Base-by-base conservation (phyloP, 2,113 vertebrate species). In the Eira barbara region DNA sequence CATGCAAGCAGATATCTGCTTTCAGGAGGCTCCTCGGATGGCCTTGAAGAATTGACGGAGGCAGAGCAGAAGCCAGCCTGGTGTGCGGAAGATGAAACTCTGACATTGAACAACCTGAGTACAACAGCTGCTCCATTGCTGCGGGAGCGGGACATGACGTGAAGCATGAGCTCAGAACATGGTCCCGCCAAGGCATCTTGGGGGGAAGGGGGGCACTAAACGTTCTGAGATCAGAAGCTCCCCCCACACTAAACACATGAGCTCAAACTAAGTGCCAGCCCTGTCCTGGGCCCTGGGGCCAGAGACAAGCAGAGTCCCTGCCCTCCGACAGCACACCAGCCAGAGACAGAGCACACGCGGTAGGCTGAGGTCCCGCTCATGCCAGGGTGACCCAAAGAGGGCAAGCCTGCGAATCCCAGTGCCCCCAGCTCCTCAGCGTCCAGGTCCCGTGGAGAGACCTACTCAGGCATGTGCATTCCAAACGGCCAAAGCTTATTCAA, bases 151-250 rank as follows among this genome's bases (percentile, higher is more conserved):
- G 73, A 12, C 0, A 1, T 21, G 55, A 85, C 59, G 21, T 14
- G 67, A 59, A 93, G 74, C 39, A 0, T 0, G 47, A 65, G 88
- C 73, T 61, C 1, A 0, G 63, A 73, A 76, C 2, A 11, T 2
- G 6, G 59, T 1, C 79, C 74, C 76, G 49, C 36, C 1, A 5
- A 31, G 81, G 34, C 5, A 0, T 11, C 71, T 3, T 9, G 0
- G 10, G 0, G 21, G 78, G 61, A 8, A 0, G 1, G 6, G 59
- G 59, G 59, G 59, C 21, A 21, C 57, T 14, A 6, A 1, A 49
- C 47, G 8, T 7, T 27, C 63, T 0, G 34, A 74, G 34, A 2
- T n/a, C 1, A 1, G 3, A 39, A 0, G 21, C 12, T 2, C 13
- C 3, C 20, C 45, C 47, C 12, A 6, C 42, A 9, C 4, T 1